These are phyloP conservation scores for Drosophila pseudotakahashii DNA, from an alignment of 2,888 invertebrate species.

Conservation along the genomic window DNA sequence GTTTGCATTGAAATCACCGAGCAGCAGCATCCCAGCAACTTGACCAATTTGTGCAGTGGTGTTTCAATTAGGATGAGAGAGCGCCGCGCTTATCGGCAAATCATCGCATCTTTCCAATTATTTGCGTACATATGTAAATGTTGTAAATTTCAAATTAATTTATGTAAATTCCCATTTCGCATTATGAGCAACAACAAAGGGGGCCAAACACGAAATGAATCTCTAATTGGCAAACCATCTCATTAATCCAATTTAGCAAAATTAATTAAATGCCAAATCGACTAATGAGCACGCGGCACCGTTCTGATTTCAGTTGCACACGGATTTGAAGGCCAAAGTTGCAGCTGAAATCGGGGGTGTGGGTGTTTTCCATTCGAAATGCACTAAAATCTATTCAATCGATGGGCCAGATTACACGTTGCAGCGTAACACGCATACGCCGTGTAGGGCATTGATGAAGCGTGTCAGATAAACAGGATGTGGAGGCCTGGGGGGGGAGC, in stretches of 20 bases:
- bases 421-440: slow-evolving; percentile 58
- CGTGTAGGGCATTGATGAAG: slow-evolving; percentile 61
- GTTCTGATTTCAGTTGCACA: slow-evolving; percentile 52
- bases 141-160: slow-evolving; percentile 57
- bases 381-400: slow-evolving; percentile 65
- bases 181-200: slow-evolving; percentile 42
- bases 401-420: slow-evolving; percentile 58
- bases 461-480: slow-evolving; percentile 27
- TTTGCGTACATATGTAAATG: slow-evolving; percentile 39
- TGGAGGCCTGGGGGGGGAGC: not conserved
- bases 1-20: slow-evolving; percentile 1
- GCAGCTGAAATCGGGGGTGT: not conserved
- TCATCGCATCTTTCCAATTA: slow-evolving; percentile 63
- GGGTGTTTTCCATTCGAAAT: slow-evolving; percentile 18
- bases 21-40: slow-evolving; percentile 11
- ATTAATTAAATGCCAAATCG: slow-evolving; percentile 78
- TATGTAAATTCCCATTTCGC: slow-evolving; percentile 68
- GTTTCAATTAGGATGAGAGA: slow-evolving; percentile 45
- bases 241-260: slow-evolving; percentile 80
- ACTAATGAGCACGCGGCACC: slow-evolving; percentile 69
- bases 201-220: slow-evolving; percentile 52
- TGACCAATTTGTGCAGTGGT: slow-evolving; percentile 46
- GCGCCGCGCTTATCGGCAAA: slow-evolving; percentile 56
- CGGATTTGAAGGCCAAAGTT: slow-evolving; percentile 43
- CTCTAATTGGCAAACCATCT: slow-evolving; percentile 74